Base-by-base conservation (phyloP, 2,888 invertebrate species). In the Lepidochrysops patricia region DNA sequence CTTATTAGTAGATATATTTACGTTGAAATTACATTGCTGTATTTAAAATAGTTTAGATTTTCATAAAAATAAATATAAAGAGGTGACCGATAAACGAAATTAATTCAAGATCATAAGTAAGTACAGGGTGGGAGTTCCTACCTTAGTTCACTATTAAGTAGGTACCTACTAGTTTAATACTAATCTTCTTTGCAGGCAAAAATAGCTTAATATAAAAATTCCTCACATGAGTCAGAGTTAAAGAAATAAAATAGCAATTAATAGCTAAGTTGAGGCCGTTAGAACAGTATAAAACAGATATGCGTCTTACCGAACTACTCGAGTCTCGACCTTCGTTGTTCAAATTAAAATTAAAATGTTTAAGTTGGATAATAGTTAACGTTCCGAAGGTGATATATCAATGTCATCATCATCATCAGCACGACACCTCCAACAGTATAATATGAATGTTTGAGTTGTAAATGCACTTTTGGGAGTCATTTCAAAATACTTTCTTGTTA, bases 281-380 rank as follows among this genome's bases (percentile, higher is more conserved):
- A 29, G 19, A 54, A n/a, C 15, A 13, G 52, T 13, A 9, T 12
- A n/a, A 7, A 35, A 35, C 13, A 32, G 29, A 54, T 19, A 29
- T 29, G 13, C 13, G 54, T 29, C 29, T 54, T 54, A 54, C 54
- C 29, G 29, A 54, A 54, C 2, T 2, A 2, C 4, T 2, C n/a
- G 13, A n/a, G n/a, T n/a, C 34, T 9, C 26, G 54, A 12, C 54
- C 54, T 54, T 54, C 54, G 19, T 54, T 54, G 54, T 54, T 54
- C 29, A 54, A 54, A 54, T 54, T 54, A 29, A 54, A 54, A 54
- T 54, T 54, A 54, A 12, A 54, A 29, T 54, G 32, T 54, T 29
- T 15, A 54, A 54, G 54, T 54, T 54, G 54, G 29, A 54, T 54
- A 54, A 54, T 54, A 54, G 54, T 54, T 54, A 54, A 29, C 54